These are phyloP conservation scores for Micrasema minimum DNA, from an alignment of 1,140 invertebrate species.

Conservation along the genomic window DNA sequence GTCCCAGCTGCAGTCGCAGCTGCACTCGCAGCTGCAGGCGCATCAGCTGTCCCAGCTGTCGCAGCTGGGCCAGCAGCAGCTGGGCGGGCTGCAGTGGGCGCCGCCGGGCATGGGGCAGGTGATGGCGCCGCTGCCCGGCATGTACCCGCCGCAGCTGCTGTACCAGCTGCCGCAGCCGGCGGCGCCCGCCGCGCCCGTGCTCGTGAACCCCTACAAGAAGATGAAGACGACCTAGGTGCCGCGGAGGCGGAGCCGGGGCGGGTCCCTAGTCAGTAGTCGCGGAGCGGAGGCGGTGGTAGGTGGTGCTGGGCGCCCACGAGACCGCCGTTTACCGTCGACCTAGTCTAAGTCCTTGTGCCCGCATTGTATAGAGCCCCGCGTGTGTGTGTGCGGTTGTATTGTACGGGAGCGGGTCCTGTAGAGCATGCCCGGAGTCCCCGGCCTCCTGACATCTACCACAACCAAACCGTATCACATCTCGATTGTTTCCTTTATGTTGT, in stretches of 20 bases:
- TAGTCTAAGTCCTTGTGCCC: no score
- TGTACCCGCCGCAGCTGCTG: constrained; percentile 68
- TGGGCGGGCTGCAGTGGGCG: constrained; percentile 56
- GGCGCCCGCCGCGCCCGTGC: constrained; percentile 70
- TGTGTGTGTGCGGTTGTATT: constrained; percentile 14
- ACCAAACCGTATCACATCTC: constrained; percentile 44
- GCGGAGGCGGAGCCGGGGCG: constrained; percentile 6
- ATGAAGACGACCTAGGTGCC: constrained; percentile 82
- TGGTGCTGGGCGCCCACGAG: constrained; percentile 7
- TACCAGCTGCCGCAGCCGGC: constrained; percentile 69
- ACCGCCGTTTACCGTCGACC: not conserved
- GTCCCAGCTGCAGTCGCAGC: constrained; percentile 58
- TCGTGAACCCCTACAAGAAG: constrained; percentile 85
- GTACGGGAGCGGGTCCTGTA: constrained; percentile 54
- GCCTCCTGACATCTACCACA: constrained; percentile 8
- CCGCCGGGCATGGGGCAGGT: constrained; percentile 56
- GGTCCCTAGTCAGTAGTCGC: constrained; percentile 35
- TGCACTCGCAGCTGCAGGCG: constrained; percentile 56
- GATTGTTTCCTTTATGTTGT: constrained; percentile 51
- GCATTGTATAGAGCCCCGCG: no score
- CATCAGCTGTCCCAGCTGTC: constrained; percentile 53
- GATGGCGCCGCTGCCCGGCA: constrained; percentile 56
- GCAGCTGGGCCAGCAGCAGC: constrained; percentile 57
- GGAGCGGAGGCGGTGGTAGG: constrained; percentile 26
- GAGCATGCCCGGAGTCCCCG: constrained; percentile 50